A percentile compares a stretch with the other conserved stretches of the same genome.
phyloP scores from a whole-genome alignment of 2,888 invertebrate species.

The Diloba caeruleocephala region DNA sequence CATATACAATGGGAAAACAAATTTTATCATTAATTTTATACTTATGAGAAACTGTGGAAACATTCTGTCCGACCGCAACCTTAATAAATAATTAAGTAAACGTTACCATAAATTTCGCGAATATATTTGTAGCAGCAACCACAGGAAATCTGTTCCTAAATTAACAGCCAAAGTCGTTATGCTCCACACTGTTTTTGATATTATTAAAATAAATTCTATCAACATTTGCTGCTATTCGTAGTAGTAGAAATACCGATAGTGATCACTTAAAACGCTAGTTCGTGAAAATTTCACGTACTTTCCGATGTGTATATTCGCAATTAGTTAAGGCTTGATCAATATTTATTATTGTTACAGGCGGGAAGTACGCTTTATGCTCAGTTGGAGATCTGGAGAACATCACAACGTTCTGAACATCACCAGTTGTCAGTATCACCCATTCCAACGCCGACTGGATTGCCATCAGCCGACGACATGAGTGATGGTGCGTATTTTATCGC shows the following conservation, averaged over 20 bases:
- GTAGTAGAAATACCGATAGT: slow-evolving; percentile 15
- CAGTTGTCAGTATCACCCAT: slow-evolving; percentile 78
- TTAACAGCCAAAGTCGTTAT: slow-evolving; percentile 29
- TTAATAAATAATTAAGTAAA: slow-evolving; percentile 20
- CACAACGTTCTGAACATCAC: slow-evolving; percentile 86
- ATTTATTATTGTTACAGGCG: slow-evolving; percentile 88
- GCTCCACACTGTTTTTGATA: slow-evolving; percentile 15
- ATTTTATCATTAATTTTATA: slow-evolving; percentile 2
- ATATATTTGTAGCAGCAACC: slow-evolving; percentile 25
- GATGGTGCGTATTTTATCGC: slow-evolving; percentile 88
- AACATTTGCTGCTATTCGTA: slow-evolving; percentile 8
- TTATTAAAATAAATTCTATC: slow-evolving; percentile 26
- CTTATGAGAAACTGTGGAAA: neutral
- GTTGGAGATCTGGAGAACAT: slow-evolving; percentile 93
- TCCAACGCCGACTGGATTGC: slow-evolving; percentile 78
- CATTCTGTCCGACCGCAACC: neutral
- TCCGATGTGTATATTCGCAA: slow-evolving; percentile 24
- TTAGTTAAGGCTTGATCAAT: slow-evolving; percentile 31
- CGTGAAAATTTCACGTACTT: slow-evolving; percentile 24
- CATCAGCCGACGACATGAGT: slow-evolving; percentile 91
- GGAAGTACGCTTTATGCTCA: slow-evolving; percentile 96
- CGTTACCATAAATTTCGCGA: slow-evolving; percentile 15
- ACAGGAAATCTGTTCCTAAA: slow-evolving; percentile 54
- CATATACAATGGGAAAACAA: neutral
- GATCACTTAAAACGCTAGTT: slow-evolving; percentile 15